Conservation (phyloP, 1,140 invertebrate genomes). For the Heliconius eleuchia region DNA sequence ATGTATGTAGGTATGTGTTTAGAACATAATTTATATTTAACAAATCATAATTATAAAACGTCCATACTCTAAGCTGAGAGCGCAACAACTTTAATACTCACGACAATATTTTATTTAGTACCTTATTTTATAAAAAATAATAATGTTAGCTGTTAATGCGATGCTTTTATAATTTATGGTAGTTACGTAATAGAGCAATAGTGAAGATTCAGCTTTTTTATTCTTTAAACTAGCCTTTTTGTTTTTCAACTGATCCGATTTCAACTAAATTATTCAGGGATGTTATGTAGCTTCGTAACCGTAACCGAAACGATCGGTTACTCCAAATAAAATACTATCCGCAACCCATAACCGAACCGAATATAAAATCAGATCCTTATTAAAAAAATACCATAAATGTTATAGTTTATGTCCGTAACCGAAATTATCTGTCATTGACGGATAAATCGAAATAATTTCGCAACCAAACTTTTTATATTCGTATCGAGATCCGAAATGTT, state of each 20-base stretch:
- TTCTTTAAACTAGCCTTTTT: constrained; percentile 11
- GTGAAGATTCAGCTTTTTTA: constrained; percentile 21
- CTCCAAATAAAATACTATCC: no score
- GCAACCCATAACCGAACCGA: no score
- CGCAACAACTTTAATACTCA: constrained; percentile 32
- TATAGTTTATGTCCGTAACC: no score
- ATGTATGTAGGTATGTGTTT: constrained; percentile 13
- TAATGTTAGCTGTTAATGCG: constrained; percentile 41
- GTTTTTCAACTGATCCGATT: constrained; percentile 9
- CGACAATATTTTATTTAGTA: constrained; percentile 38
- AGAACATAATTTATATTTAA: not conserved
- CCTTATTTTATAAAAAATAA: constrained; percentile 28
- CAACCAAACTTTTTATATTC: no score
- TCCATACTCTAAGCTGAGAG: constrained; percentile 4
- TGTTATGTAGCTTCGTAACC: no score
- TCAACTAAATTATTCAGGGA: constrained; percentile 1
- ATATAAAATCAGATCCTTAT: no score
- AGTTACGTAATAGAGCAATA: constrained; percentile 40
- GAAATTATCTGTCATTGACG: no score
- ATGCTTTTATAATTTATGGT: constrained; percentile 40
- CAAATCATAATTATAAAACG: not conserved
- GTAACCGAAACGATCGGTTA: no score
- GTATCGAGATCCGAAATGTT: no score
- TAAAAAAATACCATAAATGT: no score
- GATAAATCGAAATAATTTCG: no score